Evolutionary conservation across 2,888 invertebrate species (phyloP), one percentile per base, ranked within the genome.

Genomic region (Syrista parreyssii): DNA sequence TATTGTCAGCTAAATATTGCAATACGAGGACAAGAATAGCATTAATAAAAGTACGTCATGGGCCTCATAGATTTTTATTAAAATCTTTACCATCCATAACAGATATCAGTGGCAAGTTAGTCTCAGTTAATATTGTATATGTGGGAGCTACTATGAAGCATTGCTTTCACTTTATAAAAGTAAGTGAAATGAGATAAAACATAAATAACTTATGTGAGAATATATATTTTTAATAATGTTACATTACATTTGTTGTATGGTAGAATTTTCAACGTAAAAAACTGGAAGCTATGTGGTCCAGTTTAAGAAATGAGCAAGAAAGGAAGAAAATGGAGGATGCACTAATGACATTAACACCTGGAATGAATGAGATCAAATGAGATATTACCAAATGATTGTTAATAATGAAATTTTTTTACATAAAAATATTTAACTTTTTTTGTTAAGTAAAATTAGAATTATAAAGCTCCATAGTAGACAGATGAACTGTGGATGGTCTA

Each of bases 71-170:
- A 86, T 94, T 95, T 89, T 92, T 97, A 0, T 92, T 95, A 0
- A 95, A 95, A 87, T 92, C 93, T 79, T 86, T 97, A 82, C 96
- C 97, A 23, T 93, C 94, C 84, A 93, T 97, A 75, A 95, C 93
- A n/a, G 92, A 93, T 86, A 92, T 97, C 71, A 95, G 94, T 12
- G 93, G 93, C 35, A 92, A 94, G 81, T 91, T 92, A 75, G 95
- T 95, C 0, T 92, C 92, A 76, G 89, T 96, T 34, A 93, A 93
- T 75, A 95, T 95, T 31, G 89, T 97, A 6, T 96, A 96, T 89
- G 93, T 94, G 1, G 96, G 96, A 33, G 97, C 96, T 4, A 96
- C 97, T 30, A 92, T 97, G 76, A 95, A 94, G 90, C 96, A 97
- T 82, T 96, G 96, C 91, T 96, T 95, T 87, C 94, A 94, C 84